Percentiles rank a stretch among this genome's conserved stretches.
Conservation (phyloP, 1,140 invertebrate genomes). For the Magallana angulata region DNA sequence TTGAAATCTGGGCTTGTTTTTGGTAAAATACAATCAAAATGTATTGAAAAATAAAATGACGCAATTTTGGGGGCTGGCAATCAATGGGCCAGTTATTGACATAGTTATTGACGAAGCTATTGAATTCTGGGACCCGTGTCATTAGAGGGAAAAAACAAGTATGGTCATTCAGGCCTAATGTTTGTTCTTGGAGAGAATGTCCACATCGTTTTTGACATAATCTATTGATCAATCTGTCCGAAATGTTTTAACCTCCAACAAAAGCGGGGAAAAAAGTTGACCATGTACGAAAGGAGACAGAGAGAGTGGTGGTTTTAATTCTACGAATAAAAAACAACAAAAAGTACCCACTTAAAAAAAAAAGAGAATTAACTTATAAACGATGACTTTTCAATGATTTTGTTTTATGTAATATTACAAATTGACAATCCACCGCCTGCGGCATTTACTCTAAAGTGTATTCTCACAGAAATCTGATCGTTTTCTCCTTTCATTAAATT, state of each 20-base stretch:
- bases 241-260: conserved; percentile 20
- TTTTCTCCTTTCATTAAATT: neutral
- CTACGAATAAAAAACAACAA: too few relatives aligned
- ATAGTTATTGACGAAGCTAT: conserved; percentile 25
- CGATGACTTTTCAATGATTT: too few relatives aligned
- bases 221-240: conserved; percentile 27
- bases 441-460: too few relatives aligned
- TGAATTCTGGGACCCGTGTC: conserved; percentile 5
- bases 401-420: too few relatives aligned
- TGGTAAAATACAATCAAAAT: conserved; percentile 32
- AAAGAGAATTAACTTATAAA: too few relatives aligned
- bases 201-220: conserved; percentile 37
- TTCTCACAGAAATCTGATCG: too few relatives aligned
- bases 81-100: conserved; percentile 23
- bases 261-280: neutral
- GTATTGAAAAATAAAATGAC: conserved; percentile 35
- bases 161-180: conserved; percentile 16
- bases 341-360: too few relatives aligned
- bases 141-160: conserved; percentile 40
- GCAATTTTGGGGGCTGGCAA: neutral
- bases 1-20: conserved; percentile 39
- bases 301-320: too few relatives aligned
- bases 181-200: neutral
- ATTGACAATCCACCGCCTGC: too few relatives aligned
- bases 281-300: neutral